Evolutionary conservation across 1,140 invertebrate genomes (phyloP).

Genomic region (Bombus superbus): DNA sequence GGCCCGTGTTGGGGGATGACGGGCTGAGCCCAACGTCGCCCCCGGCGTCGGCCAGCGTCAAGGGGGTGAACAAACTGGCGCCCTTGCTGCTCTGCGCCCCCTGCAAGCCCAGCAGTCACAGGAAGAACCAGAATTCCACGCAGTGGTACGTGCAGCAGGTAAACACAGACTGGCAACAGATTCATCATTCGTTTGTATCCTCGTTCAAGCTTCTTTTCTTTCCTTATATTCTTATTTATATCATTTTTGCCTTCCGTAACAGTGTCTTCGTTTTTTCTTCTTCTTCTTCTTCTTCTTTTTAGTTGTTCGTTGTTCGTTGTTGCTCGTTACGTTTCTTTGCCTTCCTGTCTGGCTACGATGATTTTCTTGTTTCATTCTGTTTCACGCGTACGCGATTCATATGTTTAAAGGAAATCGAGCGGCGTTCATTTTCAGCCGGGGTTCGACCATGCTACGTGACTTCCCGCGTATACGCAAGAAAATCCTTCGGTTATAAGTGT

Average conservation of each 20-base stretch:
- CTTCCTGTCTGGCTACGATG: neutral
- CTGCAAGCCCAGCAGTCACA: conserved; percentile 75
- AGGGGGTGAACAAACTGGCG: conserved; percentile 77
- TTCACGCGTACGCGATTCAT: neutral
- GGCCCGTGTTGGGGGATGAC: conserved; percentile 81
- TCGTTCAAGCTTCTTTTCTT: neutral
- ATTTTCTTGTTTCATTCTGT: neutral
- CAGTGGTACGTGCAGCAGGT: conserved; percentile 83
- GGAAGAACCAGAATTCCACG: conserved; percentile 77
- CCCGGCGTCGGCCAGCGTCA: conserved; percentile 63
- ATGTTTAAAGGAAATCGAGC: neutral
- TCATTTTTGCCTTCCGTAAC: neutral
- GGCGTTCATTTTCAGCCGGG: neutral
- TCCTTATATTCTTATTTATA: neutral
- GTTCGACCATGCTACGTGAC: neutral
- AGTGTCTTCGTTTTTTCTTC: neutral
- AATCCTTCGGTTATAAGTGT: neutral
- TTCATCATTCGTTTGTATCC: conserved; percentile 22
- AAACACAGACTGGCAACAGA: conserved; percentile 67
- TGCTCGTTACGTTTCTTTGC: neutral
- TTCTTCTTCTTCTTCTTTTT: too few species aligned
- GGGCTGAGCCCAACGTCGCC: conserved; percentile 79
- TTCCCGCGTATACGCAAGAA: neutral
- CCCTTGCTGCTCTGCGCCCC: conserved; percentile 79
- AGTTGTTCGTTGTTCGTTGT: neutral